phyloP scores from a whole-genome alignment of 2,797 vertebrate species.

The Malacoctenus gilli region DNA sequence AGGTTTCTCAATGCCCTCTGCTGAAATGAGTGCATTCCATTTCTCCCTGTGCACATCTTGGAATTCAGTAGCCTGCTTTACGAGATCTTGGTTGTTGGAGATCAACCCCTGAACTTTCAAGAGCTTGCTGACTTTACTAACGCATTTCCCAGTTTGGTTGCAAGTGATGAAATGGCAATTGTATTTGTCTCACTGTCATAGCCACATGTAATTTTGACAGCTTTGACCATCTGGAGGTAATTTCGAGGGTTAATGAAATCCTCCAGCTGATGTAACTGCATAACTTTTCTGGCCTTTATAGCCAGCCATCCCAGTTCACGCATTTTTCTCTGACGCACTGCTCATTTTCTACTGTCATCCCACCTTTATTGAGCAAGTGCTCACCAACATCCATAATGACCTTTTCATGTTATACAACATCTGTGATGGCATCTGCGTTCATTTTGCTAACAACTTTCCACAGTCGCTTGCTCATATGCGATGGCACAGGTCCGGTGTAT shows the following conservation, averaged over 20 bases:
- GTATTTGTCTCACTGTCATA: constrained; percentile 1
- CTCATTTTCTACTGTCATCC: constrained; percentile 23
- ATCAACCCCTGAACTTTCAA: constrained; percentile 48
- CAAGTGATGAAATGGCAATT: constrained; percentile 31
- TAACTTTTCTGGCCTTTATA: constrained; percentile 15
- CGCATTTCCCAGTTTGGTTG: constrained; percentile 35
- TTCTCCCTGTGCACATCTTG: constrained; percentile 28
- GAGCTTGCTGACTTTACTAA: constrained; percentile 46
- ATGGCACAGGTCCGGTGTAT: constrained; percentile 32
- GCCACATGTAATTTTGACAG: constrained; percentile 34
- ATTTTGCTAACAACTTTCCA: constrained; percentile 37
- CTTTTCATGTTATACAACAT: constrained; percentile 28
- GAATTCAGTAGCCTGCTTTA: constrained; percentile 35
- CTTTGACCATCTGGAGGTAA: constrained; percentile 37
- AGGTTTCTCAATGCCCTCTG: constrained; percentile 47
- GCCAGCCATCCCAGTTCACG: constrained; percentile 45
- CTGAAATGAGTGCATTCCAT: constrained; percentile 46
- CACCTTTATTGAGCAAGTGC: constrained; percentile 43
- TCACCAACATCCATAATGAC: constrained; percentile 34
- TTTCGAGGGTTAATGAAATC: constrained; percentile 45
- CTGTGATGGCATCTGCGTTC: constrained; percentile 25
- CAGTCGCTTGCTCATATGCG: constrained; percentile 12
- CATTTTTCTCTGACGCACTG: constrained; percentile 36
- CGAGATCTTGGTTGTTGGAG: constrained; percentile 25
- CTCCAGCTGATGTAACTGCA: constrained; percentile 19